Conservation (phyloP, 2,797 vertebrate species). For the Fundulus diaphanus region DNA sequence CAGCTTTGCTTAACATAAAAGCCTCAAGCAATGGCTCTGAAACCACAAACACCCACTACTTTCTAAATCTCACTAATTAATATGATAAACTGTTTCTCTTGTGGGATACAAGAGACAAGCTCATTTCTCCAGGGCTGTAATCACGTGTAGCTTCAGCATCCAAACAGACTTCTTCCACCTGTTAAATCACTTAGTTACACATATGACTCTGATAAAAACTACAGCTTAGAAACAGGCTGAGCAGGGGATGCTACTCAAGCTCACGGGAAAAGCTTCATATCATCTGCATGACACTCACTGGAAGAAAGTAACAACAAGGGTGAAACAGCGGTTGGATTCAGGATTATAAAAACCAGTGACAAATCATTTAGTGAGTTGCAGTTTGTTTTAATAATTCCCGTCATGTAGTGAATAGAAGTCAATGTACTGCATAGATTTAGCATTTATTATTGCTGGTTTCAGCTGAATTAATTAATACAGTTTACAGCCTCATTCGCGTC, state of each 20-base stretch:
- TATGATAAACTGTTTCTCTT: slow-evolving; percentile 10
- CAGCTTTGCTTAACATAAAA: slow-evolving; percentile 24
- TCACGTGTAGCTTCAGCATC: slow-evolving; percentile 4
- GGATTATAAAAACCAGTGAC: background rate
- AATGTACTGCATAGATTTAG: background rate
- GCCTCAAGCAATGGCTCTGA: slow-evolving; percentile 2
- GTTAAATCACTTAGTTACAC: slow-evolving; percentile 1
- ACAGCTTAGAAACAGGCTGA: slow-evolving; percentile 1
- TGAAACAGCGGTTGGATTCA: background rate
- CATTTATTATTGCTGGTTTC: background rate
- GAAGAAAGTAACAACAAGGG: background rate
- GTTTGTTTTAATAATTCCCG: background rate
- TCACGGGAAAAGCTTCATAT: background rate
- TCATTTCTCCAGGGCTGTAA: background rate
- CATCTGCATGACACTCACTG: background rate
- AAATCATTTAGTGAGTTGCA: background rate
- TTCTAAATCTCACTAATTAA: slow-evolving; percentile 27
- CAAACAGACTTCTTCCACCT: background rate
- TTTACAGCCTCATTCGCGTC: background rate
- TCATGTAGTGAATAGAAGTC: background rate
- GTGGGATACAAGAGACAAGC: slow-evolving; percentile 1
- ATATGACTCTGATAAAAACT: background rate
- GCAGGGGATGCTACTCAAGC: background rate
- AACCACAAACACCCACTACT: slow-evolving; percentile 15
- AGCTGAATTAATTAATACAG: background rate